Evolutionary conservation across 2,888 invertebrate species (phyloP).

Genomic region (Biston betularia): DNA sequence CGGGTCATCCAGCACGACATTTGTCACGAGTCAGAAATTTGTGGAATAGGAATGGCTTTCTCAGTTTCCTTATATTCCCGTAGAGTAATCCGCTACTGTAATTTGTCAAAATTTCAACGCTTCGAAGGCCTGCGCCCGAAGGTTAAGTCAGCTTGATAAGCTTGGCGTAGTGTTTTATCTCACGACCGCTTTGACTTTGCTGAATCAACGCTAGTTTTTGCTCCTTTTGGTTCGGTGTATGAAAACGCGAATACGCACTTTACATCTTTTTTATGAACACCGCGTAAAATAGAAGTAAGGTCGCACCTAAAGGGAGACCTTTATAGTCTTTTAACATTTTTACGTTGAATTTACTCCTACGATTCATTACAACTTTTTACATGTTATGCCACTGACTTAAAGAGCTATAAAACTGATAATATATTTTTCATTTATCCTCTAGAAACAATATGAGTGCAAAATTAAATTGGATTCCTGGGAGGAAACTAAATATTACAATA

Average conservation of each 20-base stretch:
- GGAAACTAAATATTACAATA: constrained; percentile 10
- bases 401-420: background rate
- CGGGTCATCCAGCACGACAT: constrained; percentile 67
- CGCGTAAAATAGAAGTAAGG: constrained; percentile 4
- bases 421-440: background rate
- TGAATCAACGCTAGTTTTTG: constrained; percentile 36
- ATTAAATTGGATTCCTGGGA: constrained; percentile 7
- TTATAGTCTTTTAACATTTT: constrained; percentile 12
- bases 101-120: constrained; percentile 78
- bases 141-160: constrained; percentile 64
- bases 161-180: constrained; percentile 63
- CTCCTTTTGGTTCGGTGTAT: constrained; percentile 15
- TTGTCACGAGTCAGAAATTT: constrained; percentile 74
- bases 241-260: constrained; percentile 26
- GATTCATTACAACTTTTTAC: constrained; percentile 15
- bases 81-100: constrained; percentile 68
- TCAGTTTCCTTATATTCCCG: constrained; percentile 71
- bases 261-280: constrained; percentile 27
- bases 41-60: constrained; percentile 61
- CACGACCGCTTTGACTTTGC: constrained; percentile 46
- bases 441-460: constrained; percentile 2
- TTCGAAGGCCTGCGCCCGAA: constrained; percentile 51
- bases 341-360: constrained; percentile 2
- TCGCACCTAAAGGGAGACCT: constrained; percentile 10
- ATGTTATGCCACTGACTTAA: background rate